A percentile compares a stretch with the other conserved stretches of the same genome.
These are phyloP conservation scores for Chroicocephalus ridibundus DNA, from an alignment of 2,113 vertebrate genomes.

Conservation along the genomic window DNA sequence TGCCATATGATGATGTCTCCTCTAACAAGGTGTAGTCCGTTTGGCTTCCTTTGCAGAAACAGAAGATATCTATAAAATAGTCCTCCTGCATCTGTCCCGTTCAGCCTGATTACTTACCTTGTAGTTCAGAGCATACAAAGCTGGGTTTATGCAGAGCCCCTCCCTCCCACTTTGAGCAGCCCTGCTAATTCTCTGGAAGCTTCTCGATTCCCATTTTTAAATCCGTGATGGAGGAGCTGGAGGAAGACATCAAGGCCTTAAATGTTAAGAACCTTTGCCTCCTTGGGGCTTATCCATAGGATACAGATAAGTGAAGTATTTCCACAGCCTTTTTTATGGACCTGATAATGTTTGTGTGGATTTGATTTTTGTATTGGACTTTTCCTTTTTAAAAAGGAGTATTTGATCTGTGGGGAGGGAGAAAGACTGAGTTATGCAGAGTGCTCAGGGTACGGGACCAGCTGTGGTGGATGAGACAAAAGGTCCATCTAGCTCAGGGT, in stretches of 20 bases:
- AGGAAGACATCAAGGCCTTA: neutral
- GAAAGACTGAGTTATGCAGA: neutral
- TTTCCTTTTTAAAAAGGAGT: neutral
- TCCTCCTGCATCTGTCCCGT: neutral
- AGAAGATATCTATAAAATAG: neutral
- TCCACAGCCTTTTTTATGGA: neutral
- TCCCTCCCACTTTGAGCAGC: neutral
- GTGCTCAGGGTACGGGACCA: neutral
- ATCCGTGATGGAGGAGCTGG: neutral
- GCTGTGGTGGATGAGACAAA: neutral
- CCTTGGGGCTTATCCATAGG: neutral
- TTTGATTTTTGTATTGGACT: neutral
- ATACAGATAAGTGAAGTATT: neutral
- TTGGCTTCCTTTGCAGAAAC: neutral
- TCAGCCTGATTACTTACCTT: neutral
- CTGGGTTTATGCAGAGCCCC: neutral
- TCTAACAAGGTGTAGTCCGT: neutral
- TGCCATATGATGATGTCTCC: neutral
- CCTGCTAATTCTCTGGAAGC: neutral
- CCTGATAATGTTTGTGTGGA: neutral
- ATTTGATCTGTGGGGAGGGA: accelerated
- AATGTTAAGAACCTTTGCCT: neutral
- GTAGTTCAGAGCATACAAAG: accelerated
- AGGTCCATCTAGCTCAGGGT: neutral
- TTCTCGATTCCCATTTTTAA: neutral